Percentiles rank a stretch among this genome's conserved stretches.
These are phyloP conservation scores for Decapterus maruadsi DNA, from an alignment of 2,797 vertebrate species.

Conservation along the genomic window DNA sequence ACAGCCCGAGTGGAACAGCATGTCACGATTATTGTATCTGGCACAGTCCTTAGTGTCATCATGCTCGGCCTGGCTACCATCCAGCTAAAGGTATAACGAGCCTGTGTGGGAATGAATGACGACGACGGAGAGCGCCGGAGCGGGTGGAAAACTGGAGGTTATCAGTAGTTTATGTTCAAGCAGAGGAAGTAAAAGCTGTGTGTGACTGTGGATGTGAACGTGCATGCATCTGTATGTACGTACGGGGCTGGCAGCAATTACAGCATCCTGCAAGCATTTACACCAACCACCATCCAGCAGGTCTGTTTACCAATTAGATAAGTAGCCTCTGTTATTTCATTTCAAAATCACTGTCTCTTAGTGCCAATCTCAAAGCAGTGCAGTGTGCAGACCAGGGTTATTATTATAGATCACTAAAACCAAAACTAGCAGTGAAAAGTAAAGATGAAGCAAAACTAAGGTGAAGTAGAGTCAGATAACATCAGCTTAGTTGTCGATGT, in stretches of 20 bases:
- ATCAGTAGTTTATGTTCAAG: conserved; percentile 77
- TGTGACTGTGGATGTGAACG: conserved; percentile 53
- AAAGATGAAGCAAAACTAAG: no score
- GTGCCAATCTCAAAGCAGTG: conserved; percentile 75
- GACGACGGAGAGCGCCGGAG: conserved; percentile 21
- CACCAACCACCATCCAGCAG: conserved; percentile 85
- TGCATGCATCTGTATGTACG: conserved; percentile 59
- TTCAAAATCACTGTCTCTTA: conserved; percentile 84
- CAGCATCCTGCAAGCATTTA: conserved; percentile 87
- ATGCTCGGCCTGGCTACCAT: conserved; percentile 65
- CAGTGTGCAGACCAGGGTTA: background rate
- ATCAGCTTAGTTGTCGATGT: no score
- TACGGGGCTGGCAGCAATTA: conserved; percentile 90
- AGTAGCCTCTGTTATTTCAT: conserved; percentile 86
- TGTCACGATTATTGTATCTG: conserved; percentile 71
- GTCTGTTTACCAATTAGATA: conserved; percentile 89
- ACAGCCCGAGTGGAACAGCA: conserved; percentile 47
- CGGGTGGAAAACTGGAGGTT: conserved; percentile 75
- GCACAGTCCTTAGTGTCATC: conserved; percentile 69
- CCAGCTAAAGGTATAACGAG: conserved; percentile 72
- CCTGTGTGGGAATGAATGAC: conserved; percentile 53
- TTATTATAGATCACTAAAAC: no score
- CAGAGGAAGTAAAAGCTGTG: conserved; percentile 57
- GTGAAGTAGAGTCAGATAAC: no score
- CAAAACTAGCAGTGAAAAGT: no score